Evolutionary conservation across 2,888 invertebrate species (phyloP).

Genomic region (Petrolisthes cinctipes): DNA sequence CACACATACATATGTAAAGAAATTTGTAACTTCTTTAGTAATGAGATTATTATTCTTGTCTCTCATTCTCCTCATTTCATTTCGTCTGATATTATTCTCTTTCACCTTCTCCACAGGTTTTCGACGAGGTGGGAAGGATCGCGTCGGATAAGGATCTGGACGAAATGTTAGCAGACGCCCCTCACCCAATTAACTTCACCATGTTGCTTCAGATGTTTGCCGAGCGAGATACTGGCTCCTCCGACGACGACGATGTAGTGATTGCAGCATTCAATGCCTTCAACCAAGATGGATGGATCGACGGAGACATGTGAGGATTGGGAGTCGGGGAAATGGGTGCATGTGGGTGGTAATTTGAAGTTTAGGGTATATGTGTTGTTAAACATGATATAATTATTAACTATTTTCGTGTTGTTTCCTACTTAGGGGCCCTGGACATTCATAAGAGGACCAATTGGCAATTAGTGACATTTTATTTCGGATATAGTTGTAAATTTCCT

Average conservation of each 20-base stretch:
- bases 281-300: conserved; percentile 68
- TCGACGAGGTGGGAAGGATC: conserved; percentile 91
- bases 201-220: conserved; percentile 93
- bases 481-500: too few relatives aligned
- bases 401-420: too few relatives aligned
- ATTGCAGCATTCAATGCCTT: conserved; percentile 93
- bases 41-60: neutral
- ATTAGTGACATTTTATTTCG: too few relatives aligned
- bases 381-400: too few relatives aligned
- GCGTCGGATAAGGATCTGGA: conserved; percentile 91
- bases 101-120: conserved; percentile 69
- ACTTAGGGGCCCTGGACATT: too few relatives aligned
- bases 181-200: conserved; percentile 95
- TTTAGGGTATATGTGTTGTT: neutral
- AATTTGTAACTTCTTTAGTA: too few relatives aligned
- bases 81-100: neutral
- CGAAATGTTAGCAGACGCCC: conserved; percentile 87
- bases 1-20: too few relatives aligned
- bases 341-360: neutral
- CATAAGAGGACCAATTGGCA: too few relatives aligned
- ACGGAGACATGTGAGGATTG: conserved; percentile 67
- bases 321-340: neutral
- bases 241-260: conserved; percentile 92
- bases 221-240: conserved; percentile 83
- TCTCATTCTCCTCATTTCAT: neutral